Conservation (phyloP, 2,797 vertebrate genomes). For the Anabas testudineus region DNA sequence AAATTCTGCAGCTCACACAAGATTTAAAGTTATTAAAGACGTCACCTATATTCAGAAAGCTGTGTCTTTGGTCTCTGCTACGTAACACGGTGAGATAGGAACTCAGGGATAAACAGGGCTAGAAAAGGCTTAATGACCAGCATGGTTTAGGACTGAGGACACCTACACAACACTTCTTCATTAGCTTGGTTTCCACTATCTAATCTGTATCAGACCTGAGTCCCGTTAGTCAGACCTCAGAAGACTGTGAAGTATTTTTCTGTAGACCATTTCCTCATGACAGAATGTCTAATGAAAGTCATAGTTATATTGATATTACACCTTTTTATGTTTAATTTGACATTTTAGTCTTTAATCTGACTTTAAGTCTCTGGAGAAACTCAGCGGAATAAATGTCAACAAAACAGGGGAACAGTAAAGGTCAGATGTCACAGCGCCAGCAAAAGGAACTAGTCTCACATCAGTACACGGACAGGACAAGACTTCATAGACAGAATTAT, state of each 20-base stretch:
- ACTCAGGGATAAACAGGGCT: slow-evolving; percentile 23
- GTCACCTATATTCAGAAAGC: slow-evolving; percentile 22
- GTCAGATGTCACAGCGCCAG: slow-evolving; percentile 33
- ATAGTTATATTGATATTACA: neutral
- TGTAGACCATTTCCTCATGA: neutral
- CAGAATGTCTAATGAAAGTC: neutral
- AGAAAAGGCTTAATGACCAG: slow-evolving; percentile 22
- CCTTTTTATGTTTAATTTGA: slow-evolving; percentile 6
- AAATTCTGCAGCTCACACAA: slow-evolving; percentile 5
- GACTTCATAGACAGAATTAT: slow-evolving; percentile 20
- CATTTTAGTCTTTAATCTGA: slow-evolving; percentile 14
- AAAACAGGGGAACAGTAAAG: neutral
- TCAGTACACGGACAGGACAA: neutral
- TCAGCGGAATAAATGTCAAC: neutral
- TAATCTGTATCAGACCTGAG: neutral
- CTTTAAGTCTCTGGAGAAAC: neutral
- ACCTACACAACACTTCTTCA: slow-evolving; percentile 7
- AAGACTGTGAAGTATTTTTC: neutral
- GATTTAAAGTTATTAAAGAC: neutral
- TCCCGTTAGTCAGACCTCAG: neutral
- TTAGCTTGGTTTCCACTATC: slow-evolving; percentile 15
- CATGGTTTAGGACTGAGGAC: slow-evolving; percentile 7
- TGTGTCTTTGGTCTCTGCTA: slow-evolving; percentile 8
- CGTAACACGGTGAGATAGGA: too few relatives aligned
- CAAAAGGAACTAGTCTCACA: slow-evolving; percentile 8